A percentile compares a stretch with the other conserved stretches of the same genome.
Conservation (phyloP, 2,797 vertebrate genomes). For the Philypnodon macrostomus region DNA sequence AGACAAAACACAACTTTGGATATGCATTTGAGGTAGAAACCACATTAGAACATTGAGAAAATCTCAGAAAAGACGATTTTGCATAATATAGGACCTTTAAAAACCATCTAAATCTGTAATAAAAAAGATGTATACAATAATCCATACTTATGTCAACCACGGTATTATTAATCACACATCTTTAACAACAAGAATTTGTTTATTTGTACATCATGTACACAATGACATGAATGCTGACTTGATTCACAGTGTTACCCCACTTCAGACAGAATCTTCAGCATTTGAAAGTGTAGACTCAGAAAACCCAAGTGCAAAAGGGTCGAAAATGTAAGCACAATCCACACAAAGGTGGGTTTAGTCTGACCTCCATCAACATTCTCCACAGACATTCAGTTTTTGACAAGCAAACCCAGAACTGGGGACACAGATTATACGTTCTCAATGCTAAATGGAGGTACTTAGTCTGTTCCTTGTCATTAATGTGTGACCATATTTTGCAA, state of each 20-base stretch:
- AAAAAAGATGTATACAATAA: no score
- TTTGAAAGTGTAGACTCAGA: not conserved
- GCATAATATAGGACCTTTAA: no score
- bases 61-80: no score
- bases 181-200: no score
- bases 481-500: conserved; percentile 12
- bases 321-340: not conserved
- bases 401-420: not conserved
- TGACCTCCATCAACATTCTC: not conserved
- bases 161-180: no score
- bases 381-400: conserved; percentile 1
- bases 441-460: not conserved
- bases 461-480: conserved; percentile 4
- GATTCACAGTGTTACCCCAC: not conserved
- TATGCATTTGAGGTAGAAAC: no score
- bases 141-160: no score
- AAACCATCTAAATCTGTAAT: no score
- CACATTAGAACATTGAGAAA: no score
- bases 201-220: conserved; percentile 40
- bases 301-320: not conserved
- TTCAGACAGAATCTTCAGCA: not conserved
- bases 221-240: not conserved
- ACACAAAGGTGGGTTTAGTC: not conserved
- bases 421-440: not conserved
- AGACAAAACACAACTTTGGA: no score